These are phyloP conservation scores for Euwallacea similis DNA, from an alignment of 1,140 invertebrate genomes.

Conservation along the genomic window DNA sequence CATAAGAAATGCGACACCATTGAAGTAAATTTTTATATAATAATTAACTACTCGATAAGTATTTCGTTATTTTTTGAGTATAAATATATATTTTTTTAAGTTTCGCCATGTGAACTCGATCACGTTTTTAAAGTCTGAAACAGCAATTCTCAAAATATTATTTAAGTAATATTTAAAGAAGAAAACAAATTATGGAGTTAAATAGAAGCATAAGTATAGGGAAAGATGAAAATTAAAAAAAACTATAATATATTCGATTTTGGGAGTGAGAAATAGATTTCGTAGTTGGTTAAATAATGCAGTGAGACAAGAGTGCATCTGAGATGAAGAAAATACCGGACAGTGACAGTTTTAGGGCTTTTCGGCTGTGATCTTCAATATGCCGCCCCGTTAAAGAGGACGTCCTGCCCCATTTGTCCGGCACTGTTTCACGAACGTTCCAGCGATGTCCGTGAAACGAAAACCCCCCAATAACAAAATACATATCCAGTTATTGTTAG, in stretches of 20 bases:
- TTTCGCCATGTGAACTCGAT: slow-evolving; percentile 48
- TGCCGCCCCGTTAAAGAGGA: slow-evolving; percentile 45
- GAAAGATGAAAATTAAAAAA: slow-evolving; percentile 40
- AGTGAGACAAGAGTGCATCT: slow-evolving; percentile 39
- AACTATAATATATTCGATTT: slow-evolving; percentile 45
- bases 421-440: not conserved
- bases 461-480: slow-evolving; percentile 52
- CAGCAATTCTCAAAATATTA: slow-evolving; percentile 56
- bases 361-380: slow-evolving; percentile 52
- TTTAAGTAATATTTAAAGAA: slow-evolving; percentile 51
- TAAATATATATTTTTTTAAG: slow-evolving; percentile 48
- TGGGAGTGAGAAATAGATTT: slow-evolving; percentile 46
- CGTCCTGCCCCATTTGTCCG: slow-evolving; percentile 15
- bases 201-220: slow-evolving; percentile 28
- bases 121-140: slow-evolving; percentile 54
- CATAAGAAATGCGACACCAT: slow-evolving; percentile 30
- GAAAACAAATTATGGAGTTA: slow-evolving; percentile 41
- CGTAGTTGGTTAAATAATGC: slow-evolving; percentile 38
- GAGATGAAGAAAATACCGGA: slow-evolving; percentile 26
- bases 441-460: slow-evolving; percentile 16
- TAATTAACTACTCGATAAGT: slow-evolving; percentile 43
- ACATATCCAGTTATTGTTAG: slow-evolving; percentile 56
- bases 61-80: slow-evolving; percentile 53
- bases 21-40: slow-evolving; percentile 47
- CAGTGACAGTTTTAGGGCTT: slow-evolving; percentile 40